phyloP scores from a whole-genome alignment of 2,797 vertebrate species.

The Antennarius maculatus region DNA sequence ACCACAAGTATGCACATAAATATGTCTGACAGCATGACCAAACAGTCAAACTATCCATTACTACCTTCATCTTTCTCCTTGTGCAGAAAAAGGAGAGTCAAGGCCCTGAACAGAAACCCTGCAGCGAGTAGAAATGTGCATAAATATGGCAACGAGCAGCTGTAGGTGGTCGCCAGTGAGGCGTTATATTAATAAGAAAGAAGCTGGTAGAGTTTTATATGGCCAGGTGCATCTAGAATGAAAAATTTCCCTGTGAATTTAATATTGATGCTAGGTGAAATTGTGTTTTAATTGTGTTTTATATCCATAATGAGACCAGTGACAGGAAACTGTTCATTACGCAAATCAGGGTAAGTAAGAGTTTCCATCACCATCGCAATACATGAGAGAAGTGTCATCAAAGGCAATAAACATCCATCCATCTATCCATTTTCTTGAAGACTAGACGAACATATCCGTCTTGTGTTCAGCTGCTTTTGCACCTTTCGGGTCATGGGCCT shows the following conservation, averaged over 20 bases:
- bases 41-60: constrained; percentile 40
- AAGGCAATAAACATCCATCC: too few species aligned
- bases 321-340: neutral
- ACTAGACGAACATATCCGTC: too few species aligned
- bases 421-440: too few species aligned
- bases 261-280: neutral
- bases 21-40: constrained; percentile 33
- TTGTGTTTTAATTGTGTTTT: neutral
- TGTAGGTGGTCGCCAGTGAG: neutral
- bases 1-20: constrained; percentile 34
- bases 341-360: neutral
- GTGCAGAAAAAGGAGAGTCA: neutral
- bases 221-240: neutral
- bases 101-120: constrained; percentile 5
- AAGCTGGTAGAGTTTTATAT: neutral
- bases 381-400: constrained; percentile 1
- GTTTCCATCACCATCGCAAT: neutral
- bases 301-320: neutral
- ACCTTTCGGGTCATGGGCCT: too few species aligned
- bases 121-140: constrained; percentile 15
- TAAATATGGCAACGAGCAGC: constrained; percentile 27
- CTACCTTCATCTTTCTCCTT: constrained; percentile 25
- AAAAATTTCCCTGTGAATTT: neutral
- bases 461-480: too few species aligned
- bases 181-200: neutral